phyloP scores from a whole-genome alignment of 2,888 invertebrate species.

The Agonopterix arenella region DNA sequence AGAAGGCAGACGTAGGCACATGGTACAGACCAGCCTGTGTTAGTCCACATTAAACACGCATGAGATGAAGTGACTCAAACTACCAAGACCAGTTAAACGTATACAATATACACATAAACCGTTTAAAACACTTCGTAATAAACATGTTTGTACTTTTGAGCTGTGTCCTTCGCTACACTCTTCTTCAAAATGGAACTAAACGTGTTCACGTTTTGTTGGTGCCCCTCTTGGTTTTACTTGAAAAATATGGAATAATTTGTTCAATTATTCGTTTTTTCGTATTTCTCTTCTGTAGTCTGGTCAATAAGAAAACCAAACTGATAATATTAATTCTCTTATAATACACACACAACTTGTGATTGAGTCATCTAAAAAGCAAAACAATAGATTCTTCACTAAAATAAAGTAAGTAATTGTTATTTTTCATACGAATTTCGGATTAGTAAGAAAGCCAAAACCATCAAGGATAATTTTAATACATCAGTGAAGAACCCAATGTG shows the following conservation, averaged over 20 bases:
- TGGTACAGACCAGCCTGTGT: conserved; percentile 49
- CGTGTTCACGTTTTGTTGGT: conserved; percentile 56
- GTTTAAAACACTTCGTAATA: conserved; percentile 38
- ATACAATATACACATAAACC: conserved; percentile 42
- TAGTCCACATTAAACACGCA: conserved; percentile 64
- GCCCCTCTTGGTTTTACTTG: conserved; percentile 68
- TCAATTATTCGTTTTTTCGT: conserved; percentile 5
- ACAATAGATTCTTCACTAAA: conserved; percentile 23
- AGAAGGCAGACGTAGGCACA: conserved; percentile 45
- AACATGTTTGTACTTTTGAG: conserved; percentile 41
- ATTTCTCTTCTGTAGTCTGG: neutral
- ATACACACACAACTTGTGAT: no score
- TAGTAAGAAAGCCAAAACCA: conserved; percentile 16
- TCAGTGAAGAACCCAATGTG: conserved; percentile 31
- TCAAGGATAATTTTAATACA: conserved; percentile 9
- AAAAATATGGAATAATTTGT: conserved; percentile 50
- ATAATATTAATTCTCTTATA: no score
- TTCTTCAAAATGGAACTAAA: conserved; percentile 37
- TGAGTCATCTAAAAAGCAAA: conserved; percentile 2
- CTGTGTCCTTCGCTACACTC: conserved; percentile 43
- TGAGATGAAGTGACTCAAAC: conserved; percentile 62
- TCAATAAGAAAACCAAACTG: neutral
- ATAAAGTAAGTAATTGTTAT: neutral
- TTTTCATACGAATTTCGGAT: neutral
- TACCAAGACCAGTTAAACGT: conserved; percentile 61